These are phyloP conservation scores for Cydia amplana DNA, from an alignment of 1,140 invertebrate species.

Conservation along the genomic window DNA sequence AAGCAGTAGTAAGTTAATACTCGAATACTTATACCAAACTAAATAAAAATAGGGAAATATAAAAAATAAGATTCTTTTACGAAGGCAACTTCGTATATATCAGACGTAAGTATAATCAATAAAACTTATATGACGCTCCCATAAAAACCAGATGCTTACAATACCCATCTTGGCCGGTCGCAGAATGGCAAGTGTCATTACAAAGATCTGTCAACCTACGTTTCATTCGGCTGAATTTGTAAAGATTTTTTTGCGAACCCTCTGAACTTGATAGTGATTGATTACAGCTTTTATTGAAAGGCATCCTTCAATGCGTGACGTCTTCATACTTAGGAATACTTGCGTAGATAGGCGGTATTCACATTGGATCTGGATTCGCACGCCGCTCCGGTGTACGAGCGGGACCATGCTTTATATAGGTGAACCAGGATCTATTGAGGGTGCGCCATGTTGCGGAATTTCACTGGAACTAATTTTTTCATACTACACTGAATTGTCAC, in stretches of 20 bases:
- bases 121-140: neutral
- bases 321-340: neutral
- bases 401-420: no score
- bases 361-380: no score
- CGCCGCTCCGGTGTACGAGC: no score
- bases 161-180: neutral
- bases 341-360: no score
- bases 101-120: neutral
- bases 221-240: slow-evolving; percentile 20
- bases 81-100: neutral
- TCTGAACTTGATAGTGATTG: slow-evolving; percentile 46
- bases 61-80: neutral
- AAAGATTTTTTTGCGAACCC: slow-evolving; percentile 28
- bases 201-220: slow-evolving; percentile 30
- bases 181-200: slow-evolving; percentile 26
- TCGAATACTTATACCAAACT: no score
- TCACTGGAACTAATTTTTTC: no score
- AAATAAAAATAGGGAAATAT: no score
- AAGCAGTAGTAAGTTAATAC: no score
- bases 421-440: no score
- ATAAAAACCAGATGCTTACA: slow-evolving; percentile 23
- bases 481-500: no score
- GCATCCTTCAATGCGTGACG: slow-evolving; percentile 32
- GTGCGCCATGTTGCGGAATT: no score
- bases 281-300: slow-evolving; percentile 45